Percentiles rank a stretch among this genome's conserved stretches.
phyloP scores from a whole-genome alignment of 2,888 invertebrate species.

The Sicus ferrugineus region DNA sequence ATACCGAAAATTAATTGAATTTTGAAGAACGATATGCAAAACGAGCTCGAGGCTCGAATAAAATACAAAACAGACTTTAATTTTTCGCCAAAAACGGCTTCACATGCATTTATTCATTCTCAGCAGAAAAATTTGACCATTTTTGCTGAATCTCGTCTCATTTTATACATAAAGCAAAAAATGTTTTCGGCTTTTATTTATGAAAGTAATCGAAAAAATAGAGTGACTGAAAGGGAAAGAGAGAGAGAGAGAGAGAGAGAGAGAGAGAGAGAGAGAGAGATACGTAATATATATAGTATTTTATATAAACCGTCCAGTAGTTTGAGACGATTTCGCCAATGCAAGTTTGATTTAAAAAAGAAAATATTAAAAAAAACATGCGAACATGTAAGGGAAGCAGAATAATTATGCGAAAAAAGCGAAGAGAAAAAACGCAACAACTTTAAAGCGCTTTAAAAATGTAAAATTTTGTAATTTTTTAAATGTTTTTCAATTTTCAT shows the following conservation, averaged over 20 bases:
- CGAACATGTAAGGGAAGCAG: neutral
- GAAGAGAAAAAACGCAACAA: neutral
- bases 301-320: no score
- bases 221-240: neutral
- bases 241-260: neutral
- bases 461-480: neutral
- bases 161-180: neutral
- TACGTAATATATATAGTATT: neutral
- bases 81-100: no score
- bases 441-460: neutral
- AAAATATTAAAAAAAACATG: neutral
- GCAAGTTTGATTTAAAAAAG: neutral
- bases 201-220: neutral
- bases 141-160: conserved; percentile 1
- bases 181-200: neutral
- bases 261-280: neutral
- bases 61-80: no score
- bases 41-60: neutral
- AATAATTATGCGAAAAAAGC: neutral
- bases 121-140: neutral
- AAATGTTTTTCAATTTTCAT: neutral
- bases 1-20: conserved; percentile 13
- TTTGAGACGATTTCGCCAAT: no score
- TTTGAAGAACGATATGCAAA: conserved; percentile 8
- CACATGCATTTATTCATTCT: no score